Evolutionary conservation across 2,888 invertebrate species (phyloP), one percentile per base, ranked within the genome.

Genomic region (Drosophila helvetica): DNA sequence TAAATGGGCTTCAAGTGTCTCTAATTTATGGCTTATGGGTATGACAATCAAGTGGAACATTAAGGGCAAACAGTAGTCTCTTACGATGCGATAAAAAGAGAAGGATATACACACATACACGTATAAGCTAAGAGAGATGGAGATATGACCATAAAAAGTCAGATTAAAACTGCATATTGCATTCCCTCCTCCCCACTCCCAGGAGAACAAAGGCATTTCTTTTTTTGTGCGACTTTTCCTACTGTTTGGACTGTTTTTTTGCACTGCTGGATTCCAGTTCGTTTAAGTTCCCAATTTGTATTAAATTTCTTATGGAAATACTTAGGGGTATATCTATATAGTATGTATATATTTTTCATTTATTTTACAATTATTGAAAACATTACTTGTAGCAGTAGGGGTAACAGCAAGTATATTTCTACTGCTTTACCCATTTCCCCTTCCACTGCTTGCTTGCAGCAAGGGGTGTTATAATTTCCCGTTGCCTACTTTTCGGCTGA

Each of bases 21-120:
- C 70, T 63, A 69, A 82, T 82, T 85, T 84, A 86, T 79, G 78
- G 69, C 67, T 67, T 65, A 60, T 66, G 74, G 30, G 46, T 64
- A 57, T 73, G 65, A 65, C 48, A 18, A 48, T 43, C 33, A 51
- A 63, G 53, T 17, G 18, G 45, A 52, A 58, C 25, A 65, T 43
- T 42, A 43, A 42, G 27, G 30, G 10, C 10, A 22, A n/a, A 17
- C 18, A 10, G 53, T 65, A 22, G 62, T 38, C 47, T 42, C 47
- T 53, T 22, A 18, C 15, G 15, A 38, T 38, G 15, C 38, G 38
- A 6, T 7, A 38, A 38, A 38, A 38, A 15, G 38, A n/a, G n/a
- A 7, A n/a, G 38, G n/a, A 27, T n/a, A 30, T 30, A 9, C 2
- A 7, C 1, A 27, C 8, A 8, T 27, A 27, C 27, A 7, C 15